Evolutionary conservation across 2,888 invertebrate species (phyloP), one percentile per base, ranked within the genome.

Genomic region (Drosophila villosipedis): DNA sequence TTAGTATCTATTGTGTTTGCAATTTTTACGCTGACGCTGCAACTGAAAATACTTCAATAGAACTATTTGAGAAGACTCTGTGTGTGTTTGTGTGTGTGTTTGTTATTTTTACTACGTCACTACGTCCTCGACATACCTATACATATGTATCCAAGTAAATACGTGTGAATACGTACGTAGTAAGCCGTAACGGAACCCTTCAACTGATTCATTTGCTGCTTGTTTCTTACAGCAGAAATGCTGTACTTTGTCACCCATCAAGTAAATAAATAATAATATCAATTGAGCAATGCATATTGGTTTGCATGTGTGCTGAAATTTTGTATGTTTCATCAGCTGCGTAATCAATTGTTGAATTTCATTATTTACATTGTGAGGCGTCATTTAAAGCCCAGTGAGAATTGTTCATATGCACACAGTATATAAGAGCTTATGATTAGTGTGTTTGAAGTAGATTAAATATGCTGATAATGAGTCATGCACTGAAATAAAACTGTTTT

Each of bases 21-120:
- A 82, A 70, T 78, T 89, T 86, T 84, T 78, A 80, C 82, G 87
- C 88, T 89, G 85, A 82, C 87, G 70, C 74, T 88, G 90, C 88
- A 87, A 62, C 68, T 57, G 68, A 74, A 70, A 66, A 67, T 62
- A 52, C 75, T 82, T 84, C 84, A 89, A 89, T 89, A 79, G 69
- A 14, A 43, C 31, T 76, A 72, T 82, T 83, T 72, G 73, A 76
- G 59, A 76, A 52, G 72, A 61, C 68, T 68, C 30, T 54, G 28
- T 47, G 50, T 30, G 22, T 65, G 58, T 53, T 10, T 70, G 60
- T 49, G 60, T 63, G 22, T 52, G 30, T 33, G 57, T 31, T 50
- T 68, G 64, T 41, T 70, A 60, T 70, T 75, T 76, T 84, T 84
- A 80, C 85, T 76, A 82, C 75, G 67, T 62, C 73, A 73, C 66